Evolutionary conservation across 2,888 invertebrate genomes (phyloP).

Genomic region (Anodontia alba): DNA sequence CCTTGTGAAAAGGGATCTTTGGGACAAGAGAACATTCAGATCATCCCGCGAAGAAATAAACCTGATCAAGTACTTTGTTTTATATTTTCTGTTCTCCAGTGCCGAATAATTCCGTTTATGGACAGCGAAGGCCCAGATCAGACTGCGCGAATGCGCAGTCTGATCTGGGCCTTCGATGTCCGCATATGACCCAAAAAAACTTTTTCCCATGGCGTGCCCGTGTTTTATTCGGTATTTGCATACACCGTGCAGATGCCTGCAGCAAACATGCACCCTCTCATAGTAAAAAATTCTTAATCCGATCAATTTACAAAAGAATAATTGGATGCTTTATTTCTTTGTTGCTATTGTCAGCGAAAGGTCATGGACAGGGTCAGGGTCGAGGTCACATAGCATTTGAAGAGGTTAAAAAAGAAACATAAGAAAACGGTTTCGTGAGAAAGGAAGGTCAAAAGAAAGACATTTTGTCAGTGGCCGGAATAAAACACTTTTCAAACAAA

Average conservation of each 20-base stretch:
- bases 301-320: slow-evolving; percentile 17
- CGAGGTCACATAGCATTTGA: slow-evolving; percentile 9
- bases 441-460: neutral
- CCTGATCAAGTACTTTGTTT: too few relatives aligned
- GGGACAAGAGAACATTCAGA: too few relatives aligned
- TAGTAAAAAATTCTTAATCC: neutral
- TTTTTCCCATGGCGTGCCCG: too few relatives aligned
- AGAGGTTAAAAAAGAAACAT: neutral
- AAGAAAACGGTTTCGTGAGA: slow-evolving; percentile 20
- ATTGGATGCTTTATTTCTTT: slow-evolving; percentile 15
- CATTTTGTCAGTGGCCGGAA: neutral
- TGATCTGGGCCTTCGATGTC: too few relatives aligned
- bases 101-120: too few relatives aligned
- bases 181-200: too few relatives aligned
- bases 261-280: neutral
- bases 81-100: too few relatives aligned
- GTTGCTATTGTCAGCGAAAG: slow-evolving; percentile 8
- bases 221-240: too few relatives aligned
- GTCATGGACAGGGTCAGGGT: slow-evolving; percentile 14
- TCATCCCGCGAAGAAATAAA: too few relatives aligned
- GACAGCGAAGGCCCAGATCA: too few relatives aligned
- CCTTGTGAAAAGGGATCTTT: too few relatives aligned
- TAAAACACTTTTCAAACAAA: neutral
- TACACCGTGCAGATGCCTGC: neutral
- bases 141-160: too few relatives aligned